These are phyloP conservation scores for Caloenas nicobarica DNA, from an alignment of 2,113 vertebrate species.

Conservation along the genomic window DNA sequence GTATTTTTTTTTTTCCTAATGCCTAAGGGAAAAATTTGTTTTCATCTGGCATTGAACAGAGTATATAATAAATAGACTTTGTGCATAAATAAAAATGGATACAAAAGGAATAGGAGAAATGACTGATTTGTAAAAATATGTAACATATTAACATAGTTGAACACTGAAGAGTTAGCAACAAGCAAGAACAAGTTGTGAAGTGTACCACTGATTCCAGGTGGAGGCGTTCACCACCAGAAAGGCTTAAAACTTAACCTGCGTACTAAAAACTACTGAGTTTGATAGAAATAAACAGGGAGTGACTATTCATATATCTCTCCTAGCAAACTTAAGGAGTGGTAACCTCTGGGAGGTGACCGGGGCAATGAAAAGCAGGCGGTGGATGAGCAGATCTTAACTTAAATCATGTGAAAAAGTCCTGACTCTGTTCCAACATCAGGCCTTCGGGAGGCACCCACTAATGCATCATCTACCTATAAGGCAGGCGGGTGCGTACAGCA, in stretches of 20 bases:
- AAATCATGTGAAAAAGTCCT: not conserved
- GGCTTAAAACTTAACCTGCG: not conserved
- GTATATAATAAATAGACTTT: not conserved
- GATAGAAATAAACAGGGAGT: not conserved
- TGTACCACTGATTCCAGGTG: not conserved
- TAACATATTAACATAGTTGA: not conserved
- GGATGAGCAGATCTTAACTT: not conserved
- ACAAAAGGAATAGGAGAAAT: not conserved
- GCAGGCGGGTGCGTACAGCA: not conserved
- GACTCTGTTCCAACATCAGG: not conserved
- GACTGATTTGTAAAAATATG: not conserved
- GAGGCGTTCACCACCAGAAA: not conserved
- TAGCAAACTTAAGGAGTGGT: not conserved
- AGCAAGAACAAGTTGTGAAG: not conserved
- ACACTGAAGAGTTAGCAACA: not conserved
- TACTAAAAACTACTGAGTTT: not conserved
- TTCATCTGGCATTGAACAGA: not conserved
- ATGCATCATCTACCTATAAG: not conserved
- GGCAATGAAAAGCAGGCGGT: constrained; percentile 5
- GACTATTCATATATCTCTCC: not conserved
- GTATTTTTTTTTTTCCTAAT: not conserved
- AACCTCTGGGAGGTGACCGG: not conserved
- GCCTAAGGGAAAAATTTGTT: not conserved
- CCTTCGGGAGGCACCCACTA: not conserved
- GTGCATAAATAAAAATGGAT: not conserved